Evolutionary conservation across 2,113 vertebrate genomes (phyloP).

Genomic region (Muscicapa adusta): DNA sequence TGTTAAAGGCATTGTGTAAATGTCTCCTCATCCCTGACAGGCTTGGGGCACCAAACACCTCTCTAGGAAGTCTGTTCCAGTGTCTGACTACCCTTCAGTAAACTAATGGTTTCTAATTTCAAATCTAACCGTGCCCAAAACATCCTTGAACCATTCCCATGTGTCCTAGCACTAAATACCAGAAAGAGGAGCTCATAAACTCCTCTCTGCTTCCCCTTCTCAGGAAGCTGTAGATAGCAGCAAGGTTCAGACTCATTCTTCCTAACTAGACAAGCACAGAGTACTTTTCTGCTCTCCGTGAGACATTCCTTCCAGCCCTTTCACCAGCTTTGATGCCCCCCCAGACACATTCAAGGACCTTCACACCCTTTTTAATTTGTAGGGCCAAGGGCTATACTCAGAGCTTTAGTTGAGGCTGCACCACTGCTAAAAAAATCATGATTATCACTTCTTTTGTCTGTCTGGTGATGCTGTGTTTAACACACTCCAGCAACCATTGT

Average conservation of each 20-base stretch:
- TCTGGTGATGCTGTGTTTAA: not conserved
- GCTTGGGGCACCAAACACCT: rapidly evolving
- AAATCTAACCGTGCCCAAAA: not conserved
- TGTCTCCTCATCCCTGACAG: not conserved
- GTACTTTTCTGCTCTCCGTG: not conserved
- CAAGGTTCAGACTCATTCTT: not conserved
- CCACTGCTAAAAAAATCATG: rapidly evolving
- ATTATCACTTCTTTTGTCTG: not conserved
- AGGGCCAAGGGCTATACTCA: not conserved
- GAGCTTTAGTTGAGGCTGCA: not conserved
- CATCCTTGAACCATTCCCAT: not conserved
- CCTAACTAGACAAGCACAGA: not conserved
- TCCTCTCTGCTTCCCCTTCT: not conserved
- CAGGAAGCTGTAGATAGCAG: not conserved
- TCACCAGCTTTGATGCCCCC: not conserved
- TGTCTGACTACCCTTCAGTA: not conserved
- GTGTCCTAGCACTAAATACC: rapidly evolving
- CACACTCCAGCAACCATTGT: not conserved
- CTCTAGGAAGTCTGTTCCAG: not conserved
- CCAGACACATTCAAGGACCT: not conserved
- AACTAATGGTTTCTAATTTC: not conserved
- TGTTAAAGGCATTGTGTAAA: not conserved
- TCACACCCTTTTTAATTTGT: not conserved
- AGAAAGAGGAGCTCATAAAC: not conserved
- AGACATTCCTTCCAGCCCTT: not conserved